Evolutionary conservation across 2,113 vertebrate species (phyloP).

Genomic region (Charina bottae): DNA sequence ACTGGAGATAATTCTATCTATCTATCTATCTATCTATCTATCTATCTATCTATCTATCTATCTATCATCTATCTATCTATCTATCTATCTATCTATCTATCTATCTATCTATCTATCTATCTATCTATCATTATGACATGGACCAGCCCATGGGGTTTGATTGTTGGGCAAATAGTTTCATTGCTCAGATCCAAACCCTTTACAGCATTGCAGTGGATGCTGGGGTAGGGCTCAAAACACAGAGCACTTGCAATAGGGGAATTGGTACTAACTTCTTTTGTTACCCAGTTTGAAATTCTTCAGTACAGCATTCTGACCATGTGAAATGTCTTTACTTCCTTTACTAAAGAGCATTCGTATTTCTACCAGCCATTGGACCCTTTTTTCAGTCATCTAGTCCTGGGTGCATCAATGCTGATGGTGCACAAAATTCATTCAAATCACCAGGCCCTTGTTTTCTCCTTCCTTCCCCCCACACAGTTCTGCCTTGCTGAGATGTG

Average conservation of each 20-base stretch:
- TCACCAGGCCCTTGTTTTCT: neutral
- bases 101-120: neutral
- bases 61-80: too few species aligned
- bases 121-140: neutral
- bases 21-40: neutral
- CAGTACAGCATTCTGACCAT: neutral
- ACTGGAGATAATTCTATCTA: too few species aligned
- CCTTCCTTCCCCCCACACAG: neutral
- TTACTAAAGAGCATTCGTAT: neutral
- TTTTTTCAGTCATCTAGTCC: neutral
- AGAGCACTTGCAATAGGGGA: neutral
- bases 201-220: neutral
- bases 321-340: too few species aligned
- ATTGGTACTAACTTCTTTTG: neutral
- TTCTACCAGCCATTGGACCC: neutral
- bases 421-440: neutral
- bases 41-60: too few species aligned
- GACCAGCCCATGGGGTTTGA: neutral
- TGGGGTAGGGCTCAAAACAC: neutral
- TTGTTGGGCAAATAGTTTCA: neutral
- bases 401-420: fast-evolving
- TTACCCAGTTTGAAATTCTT: neutral
- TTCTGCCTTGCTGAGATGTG: neutral
- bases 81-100: neutral
- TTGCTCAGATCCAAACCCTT: neutral